Evolutionary conservation across 1,140 invertebrate genomes (phyloP).

Genomic region (Pristionchus pacificus): DNA sequence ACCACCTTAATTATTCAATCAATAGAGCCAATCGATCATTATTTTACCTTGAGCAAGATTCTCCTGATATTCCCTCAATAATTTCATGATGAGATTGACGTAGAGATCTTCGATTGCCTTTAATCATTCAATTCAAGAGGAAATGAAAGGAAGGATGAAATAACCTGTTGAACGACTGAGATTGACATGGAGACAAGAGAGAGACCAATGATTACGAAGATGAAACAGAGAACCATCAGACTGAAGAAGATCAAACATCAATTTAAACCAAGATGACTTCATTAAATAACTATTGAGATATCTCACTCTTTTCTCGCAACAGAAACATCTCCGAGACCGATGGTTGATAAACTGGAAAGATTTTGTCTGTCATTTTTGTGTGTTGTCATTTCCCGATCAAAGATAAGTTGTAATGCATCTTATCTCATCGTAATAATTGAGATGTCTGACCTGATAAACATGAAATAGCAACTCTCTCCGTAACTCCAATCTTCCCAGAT

Average conservation of each 20-base stretch:
- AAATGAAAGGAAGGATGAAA: no score
- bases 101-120: constrained; percentile 53
- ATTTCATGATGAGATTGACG: constrained; percentile 48
- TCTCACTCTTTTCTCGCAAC: constrained; percentile 45
- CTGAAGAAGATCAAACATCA: constrained; percentile 23
- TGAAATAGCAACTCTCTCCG: constrained; percentile 47
- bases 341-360: constrained; percentile 39
- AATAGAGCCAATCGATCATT: constrained; percentile 8
- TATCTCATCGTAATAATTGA: neutral
- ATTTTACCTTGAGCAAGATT: constrained; percentile 46
- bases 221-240: constrained; percentile 54
- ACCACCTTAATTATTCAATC: constrained; percentile 52
- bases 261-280: neutral
- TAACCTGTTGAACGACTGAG: constrained; percentile 51
- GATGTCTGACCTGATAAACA: constrained; percentile 47
- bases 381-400: neutral
- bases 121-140: no score
- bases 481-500: constrained; percentile 57
- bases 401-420: neutral
- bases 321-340: constrained; percentile 51
- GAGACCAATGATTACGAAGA: constrained; percentile 55
- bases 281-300: neutral
- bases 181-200: constrained; percentile 55
- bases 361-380: no score
- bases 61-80: constrained; percentile 54